These are phyloP conservation scores for Mylabris phalerata DNA, from an alignment of 1,140 invertebrate genomes.

Conservation along the genomic window DNA sequence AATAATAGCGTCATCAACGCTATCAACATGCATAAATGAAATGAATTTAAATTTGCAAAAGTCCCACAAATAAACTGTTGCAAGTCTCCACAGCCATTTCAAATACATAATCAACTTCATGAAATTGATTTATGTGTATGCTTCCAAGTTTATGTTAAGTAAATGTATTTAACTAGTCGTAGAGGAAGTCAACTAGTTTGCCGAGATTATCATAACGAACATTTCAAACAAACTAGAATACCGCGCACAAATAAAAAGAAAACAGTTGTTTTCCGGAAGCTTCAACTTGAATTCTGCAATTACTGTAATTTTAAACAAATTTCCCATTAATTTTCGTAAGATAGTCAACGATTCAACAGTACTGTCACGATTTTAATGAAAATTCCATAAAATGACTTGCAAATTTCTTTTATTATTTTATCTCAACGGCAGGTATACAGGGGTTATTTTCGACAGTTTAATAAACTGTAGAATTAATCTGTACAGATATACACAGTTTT, in stretches of 20 bases:
- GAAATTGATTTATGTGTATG: conserved; percentile 7
- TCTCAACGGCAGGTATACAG: conserved; percentile 19
- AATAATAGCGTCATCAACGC: too few species aligned
- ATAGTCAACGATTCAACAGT: background rate
- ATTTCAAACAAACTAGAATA: too few species aligned
- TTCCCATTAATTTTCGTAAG: too few species aligned
- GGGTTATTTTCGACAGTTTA: conserved; percentile 29
- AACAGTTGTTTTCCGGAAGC: too few species aligned
- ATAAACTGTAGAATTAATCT: conserved; percentile 29
- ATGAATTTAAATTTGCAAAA: too few species aligned
- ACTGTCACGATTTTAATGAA: conserved; percentile 33
- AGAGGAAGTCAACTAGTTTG: too few species aligned
- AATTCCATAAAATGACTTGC: conserved; percentile 35
- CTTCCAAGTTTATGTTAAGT: conserved; percentile 7
- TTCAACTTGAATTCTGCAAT: too few species aligned
- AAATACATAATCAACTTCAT: conserved; percentile 12
- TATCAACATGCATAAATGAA: too few species aligned
- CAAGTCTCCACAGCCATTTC: background rate
- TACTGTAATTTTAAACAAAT: too few species aligned
- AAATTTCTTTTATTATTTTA: conserved; percentile 38
- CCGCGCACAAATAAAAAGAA: too few species aligned
- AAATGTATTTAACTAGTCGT: background rate
- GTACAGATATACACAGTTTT: background rate
- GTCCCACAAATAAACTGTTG: conserved; percentile 1
- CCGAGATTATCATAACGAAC: too few species aligned